Evolutionary conservation across 2,797 vertebrate genomes (phyloP).

Genomic region (Mormyrus hasselquistii): DNA sequence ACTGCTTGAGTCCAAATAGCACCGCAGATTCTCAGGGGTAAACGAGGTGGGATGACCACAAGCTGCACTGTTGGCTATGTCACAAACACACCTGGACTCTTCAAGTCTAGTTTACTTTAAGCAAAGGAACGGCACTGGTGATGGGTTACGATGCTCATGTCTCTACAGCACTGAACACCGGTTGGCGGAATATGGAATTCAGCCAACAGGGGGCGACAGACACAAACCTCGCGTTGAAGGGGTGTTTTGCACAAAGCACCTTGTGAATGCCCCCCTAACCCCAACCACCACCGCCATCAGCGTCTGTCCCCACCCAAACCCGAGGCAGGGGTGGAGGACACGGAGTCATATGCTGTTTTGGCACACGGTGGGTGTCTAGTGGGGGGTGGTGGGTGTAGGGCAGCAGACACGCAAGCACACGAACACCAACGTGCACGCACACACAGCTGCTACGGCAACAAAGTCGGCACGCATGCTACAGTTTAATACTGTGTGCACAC

Average conservation of each 20-base stretch:
- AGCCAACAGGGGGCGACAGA: not conserved
- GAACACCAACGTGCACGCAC: not conserved
- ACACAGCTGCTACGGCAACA: not conserved
- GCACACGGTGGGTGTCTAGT: not conserved
- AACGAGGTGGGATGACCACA: not conserved
- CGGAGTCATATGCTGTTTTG: not conserved
- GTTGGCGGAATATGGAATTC: not conserved
- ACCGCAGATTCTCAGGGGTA: not conserved
- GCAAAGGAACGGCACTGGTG: not conserved
- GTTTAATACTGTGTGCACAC: not conserved
- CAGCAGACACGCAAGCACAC: not conserved
- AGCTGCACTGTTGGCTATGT: conserved; percentile 10
- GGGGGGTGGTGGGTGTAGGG: not conserved
- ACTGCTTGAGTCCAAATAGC: not conserved
- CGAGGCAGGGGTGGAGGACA: not conserved
- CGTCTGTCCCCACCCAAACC: not conserved
- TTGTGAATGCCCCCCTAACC: not conserved
- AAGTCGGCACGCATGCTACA: conserved; percentile 18
- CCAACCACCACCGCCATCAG: not conserved
- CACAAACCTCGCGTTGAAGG: not conserved
- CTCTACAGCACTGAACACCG: not conserved
- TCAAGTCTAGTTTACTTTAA: not conserved
- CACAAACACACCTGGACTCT: not conserved
- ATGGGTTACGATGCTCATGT: not conserved
- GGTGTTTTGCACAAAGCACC: not conserved